Evolutionary conservation across 2,888 invertebrate genomes (phyloP).

Genomic region (Latheticus oryzae): DNA sequence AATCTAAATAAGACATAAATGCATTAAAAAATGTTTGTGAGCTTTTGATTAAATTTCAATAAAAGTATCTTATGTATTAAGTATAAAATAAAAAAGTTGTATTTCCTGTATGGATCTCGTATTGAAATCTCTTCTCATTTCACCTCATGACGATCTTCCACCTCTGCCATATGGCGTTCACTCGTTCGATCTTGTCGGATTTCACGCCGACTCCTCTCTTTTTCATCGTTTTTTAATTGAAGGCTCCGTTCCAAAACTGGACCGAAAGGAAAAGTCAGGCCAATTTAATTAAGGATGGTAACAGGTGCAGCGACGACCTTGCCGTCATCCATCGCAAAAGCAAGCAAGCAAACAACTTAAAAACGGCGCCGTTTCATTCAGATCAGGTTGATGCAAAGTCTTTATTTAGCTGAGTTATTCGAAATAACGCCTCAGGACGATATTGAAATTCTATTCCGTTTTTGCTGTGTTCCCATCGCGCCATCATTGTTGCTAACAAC

Average conservation of each 20-base stretch:
- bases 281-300: conserved; percentile 37
- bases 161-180: too few relatives aligned
- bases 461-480: conserved; percentile 22
- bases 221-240: conserved; percentile 8
- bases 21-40: too few relatives aligned
- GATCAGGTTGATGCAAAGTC: conserved; percentile 9
- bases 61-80: too few relatives aligned
- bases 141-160: too few relatives aligned
- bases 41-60: too few relatives aligned
- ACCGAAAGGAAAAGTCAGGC: conserved; percentile 37
- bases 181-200: too few relatives aligned
- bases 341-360: too few relatives aligned
- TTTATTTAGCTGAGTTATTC: conserved; percentile 24
- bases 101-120: too few relatives aligned
- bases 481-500: conserved; percentile 33
- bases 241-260: conserved; percentile 17
- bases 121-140: too few relatives aligned
- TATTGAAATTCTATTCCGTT: conserved; percentile 34
- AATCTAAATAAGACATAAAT: too few relatives aligned
- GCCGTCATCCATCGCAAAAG: background rate
- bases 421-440: conserved; percentile 22
- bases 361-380: conserved; percentile 20
- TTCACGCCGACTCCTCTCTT: conserved; percentile 15
- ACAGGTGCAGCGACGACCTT: conserved; percentile 37
- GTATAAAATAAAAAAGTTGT: too few relatives aligned